Evolutionary conservation across 2,888 invertebrate species (phyloP).

Genomic region (Netelia melanura): DNA sequence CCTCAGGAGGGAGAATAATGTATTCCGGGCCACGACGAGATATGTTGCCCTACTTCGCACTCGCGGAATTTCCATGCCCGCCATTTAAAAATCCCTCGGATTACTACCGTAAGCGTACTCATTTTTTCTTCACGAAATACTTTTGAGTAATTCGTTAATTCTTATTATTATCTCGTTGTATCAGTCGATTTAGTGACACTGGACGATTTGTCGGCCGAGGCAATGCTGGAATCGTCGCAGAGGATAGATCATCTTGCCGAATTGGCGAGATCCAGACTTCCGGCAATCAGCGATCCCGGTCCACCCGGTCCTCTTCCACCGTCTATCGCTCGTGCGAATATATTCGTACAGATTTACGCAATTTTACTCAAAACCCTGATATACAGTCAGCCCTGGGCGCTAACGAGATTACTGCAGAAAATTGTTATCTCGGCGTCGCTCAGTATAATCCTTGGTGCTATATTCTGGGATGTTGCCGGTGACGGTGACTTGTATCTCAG

Average conservation of each 20-base stretch:
- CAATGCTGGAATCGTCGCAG: slow-evolving; percentile 97
- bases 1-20: slow-evolving; percentile 96
- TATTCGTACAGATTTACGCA: slow-evolving; percentile 90
- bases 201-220: slow-evolving; percentile 96
- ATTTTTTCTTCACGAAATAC: background rate
- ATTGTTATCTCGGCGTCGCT: slow-evolving; percentile 92
- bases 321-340: slow-evolving; percentile 88
- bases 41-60: slow-evolving; percentile 96
- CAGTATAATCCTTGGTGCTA: slow-evolving; percentile 93
- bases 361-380: slow-evolving; percentile 88
- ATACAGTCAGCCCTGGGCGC: slow-evolving; percentile 94
- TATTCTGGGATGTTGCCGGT: slow-evolving; percentile 95
- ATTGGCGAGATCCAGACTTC: slow-evolving; percentile 90
- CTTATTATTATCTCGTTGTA: slow-evolving; percentile 72
- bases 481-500: slow-evolving; percentile 91
- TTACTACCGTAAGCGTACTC: slow-evolving; percentile 93
- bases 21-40: slow-evolving; percentile 95
- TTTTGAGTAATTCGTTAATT: background rate
- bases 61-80: slow-evolving; percentile 96
- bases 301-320: slow-evolving; percentile 92
- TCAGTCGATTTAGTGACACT: slow-evolving; percentile 96
- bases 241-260: slow-evolving; percentile 96
- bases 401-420: slow-evolving; percentile 92
- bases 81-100: slow-evolving; percentile 98
- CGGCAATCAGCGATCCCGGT: slow-evolving; percentile 89